A percentile compares a stretch with the other conserved stretches of the same genome.
Evolutionary conservation across 2,113 vertebrate species (phyloP).

Genomic region (Heterocephalus glaber): DNA sequence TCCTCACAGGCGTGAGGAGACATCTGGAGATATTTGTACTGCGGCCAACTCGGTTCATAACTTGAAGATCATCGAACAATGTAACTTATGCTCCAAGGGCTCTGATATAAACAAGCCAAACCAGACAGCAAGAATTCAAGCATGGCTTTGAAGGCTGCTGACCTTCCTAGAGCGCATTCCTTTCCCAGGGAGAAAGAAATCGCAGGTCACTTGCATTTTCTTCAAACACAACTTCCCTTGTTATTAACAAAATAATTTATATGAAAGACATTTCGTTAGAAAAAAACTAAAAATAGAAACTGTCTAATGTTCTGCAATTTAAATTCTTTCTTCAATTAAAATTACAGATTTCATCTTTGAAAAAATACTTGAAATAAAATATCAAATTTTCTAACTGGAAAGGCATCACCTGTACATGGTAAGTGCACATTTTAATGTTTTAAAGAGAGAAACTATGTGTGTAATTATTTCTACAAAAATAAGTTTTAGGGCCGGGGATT

Average conservation of each 20-base stretch:
- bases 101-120: not conserved
- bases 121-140: not conserved
- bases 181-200: not conserved
- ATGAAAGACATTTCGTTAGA: not conserved
- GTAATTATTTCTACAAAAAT: not conserved
- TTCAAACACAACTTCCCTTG: not conserved
- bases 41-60: not conserved
- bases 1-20: not conserved
- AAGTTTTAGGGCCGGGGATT: too few relatives aligned
- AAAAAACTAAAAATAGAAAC: not conserved
- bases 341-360: constrained; percentile 34
- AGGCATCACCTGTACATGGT: not conserved
- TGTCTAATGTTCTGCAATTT: not conserved
- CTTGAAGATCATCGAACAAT: not conserved
- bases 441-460: not conserved
- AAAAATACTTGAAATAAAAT: constrained; percentile 42
- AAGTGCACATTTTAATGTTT: constrained; percentile 41
- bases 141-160: not conserved
- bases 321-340: not conserved
- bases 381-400: constrained; percentile 11
- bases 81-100: not conserved
- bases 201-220: not conserved
- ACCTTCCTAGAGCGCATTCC: not conserved
- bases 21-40: not conserved
- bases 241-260: constrained; percentile 7